Conservation (phyloP, 2,797 vertebrate species). For the Percopsis omiscomaycus region DNA sequence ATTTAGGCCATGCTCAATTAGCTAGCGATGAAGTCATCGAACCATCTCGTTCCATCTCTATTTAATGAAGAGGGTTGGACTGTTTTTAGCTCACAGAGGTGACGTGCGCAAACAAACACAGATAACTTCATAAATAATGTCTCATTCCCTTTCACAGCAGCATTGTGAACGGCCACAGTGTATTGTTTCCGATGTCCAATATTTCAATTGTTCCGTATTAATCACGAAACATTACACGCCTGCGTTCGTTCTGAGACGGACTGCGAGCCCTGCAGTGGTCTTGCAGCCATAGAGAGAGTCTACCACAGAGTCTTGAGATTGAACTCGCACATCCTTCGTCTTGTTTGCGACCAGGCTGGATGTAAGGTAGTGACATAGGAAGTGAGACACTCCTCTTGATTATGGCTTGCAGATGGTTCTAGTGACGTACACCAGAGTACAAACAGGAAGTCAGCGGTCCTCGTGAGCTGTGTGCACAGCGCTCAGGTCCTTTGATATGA, state of each 20-base stretch:
- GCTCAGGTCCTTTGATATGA: constrained; percentile 14
- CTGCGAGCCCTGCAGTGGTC: constrained; percentile 33
- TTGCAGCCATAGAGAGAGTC: neutral
- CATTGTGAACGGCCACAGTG: neutral
- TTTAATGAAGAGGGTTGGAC: too few species aligned
- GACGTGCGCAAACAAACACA: neutral
- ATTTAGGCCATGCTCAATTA: too few species aligned
- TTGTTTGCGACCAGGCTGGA: too few species aligned
- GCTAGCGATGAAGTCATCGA: too few species aligned
- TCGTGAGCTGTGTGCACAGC: constrained; percentile 3
- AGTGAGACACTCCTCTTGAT: constrained; percentile 23
- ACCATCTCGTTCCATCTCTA: too few species aligned
- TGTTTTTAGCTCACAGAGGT: too few species aligned
- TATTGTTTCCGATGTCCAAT: constrained; percentile 13
- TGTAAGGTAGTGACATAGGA: constrained; percentile 1
- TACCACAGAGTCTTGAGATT: too few species aligned
- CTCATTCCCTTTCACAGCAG: constrained; percentile 5
- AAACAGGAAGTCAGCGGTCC: neutral
- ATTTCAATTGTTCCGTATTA: constrained; percentile 30
- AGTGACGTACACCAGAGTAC: neutral
- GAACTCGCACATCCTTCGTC: too few species aligned
- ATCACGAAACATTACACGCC: constrained; percentile 50
- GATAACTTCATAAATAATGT: constrained; percentile 20
- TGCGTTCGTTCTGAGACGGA: constrained; percentile 29
- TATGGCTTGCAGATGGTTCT: neutral